Percentiles rank a stretch among this genome's conserved stretches.
Conservation (phyloP, 2,113 vertebrate genomes). For the Callipepla squamata region DNA sequence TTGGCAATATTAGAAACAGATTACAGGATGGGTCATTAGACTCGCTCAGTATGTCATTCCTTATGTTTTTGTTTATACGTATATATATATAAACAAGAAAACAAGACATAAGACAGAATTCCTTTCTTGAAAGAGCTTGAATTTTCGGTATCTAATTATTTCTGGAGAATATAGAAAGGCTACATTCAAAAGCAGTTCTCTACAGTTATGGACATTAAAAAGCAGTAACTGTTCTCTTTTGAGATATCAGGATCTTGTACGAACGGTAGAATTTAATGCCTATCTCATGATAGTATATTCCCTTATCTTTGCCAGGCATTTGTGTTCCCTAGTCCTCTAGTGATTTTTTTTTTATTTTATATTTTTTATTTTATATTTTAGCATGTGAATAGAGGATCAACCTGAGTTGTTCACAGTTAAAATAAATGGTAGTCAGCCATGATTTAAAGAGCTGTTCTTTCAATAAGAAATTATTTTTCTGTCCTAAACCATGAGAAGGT, state of each 20-base stretch:
- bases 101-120: not conserved
- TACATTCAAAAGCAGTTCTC: not conserved
- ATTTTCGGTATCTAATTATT: not conserved
- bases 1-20: not conserved
- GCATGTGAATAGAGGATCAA: not conserved
- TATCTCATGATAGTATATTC: not conserved
- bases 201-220: not conserved
- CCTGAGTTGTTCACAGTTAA: not conserved
- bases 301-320: not conserved
- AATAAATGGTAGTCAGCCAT: not conserved
- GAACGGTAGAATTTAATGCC: not conserved
- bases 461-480: not conserved
- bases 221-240: not conserved
- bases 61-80: not conserved
- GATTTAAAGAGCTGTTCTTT: not conserved
- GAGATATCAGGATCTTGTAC: not conserved
- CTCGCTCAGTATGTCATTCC: not conserved
- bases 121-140: not conserved
- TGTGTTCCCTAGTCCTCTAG: not conserved
- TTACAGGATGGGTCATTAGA: not conserved
- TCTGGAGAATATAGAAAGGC: not conserved
- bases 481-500: not conserved
- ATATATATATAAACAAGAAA: not conserved
- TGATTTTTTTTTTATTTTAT: not conserved
- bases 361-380: not conserved